Evolutionary conservation across 2,797 vertebrate genomes (phyloP).

Genomic region (Onychomys arenicola): DNA sequence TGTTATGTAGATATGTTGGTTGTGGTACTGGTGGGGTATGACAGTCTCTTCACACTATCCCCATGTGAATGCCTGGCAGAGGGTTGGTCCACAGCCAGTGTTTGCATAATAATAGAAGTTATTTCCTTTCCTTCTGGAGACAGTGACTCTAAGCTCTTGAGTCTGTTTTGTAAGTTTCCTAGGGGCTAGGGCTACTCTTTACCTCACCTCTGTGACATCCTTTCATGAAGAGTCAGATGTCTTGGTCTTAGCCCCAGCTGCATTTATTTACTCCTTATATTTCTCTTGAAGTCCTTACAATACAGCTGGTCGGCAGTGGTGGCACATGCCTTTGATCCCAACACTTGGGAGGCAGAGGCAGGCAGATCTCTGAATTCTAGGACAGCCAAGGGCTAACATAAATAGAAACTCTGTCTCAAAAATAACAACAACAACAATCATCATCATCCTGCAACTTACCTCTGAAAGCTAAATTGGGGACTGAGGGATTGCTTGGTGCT

Average conservation of each 20-base stretch:
- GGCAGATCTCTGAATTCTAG: not conserved
- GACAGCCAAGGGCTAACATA: not conserved
- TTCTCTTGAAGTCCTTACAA: constrained; percentile 1
- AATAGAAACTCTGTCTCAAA: not conserved
- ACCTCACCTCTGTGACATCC: not conserved
- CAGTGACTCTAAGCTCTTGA: constrained; percentile 16
- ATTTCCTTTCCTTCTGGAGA: constrained; percentile 49
- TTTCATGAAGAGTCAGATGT: constrained; percentile 35
- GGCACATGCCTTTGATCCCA: not conserved
- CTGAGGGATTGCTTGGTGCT: not conserved
- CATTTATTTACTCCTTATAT: constrained; percentile 32
- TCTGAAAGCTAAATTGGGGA: constrained; percentile 6
- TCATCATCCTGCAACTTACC: not conserved
- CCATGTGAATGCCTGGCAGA: not conserved
- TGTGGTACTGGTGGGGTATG: not conserved
- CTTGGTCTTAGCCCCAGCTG: constrained; percentile 3
- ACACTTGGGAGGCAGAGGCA: not conserved
- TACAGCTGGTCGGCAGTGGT: not conserved
- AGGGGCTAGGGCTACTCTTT: not conserved
- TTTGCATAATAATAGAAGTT: not conserved
- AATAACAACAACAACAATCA: not conserved
- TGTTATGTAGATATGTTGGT: not conserved
- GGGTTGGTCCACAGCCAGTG: not conserved
- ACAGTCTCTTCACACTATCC: not conserved
- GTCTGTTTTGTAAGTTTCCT: not conserved